Base-by-base conservation (phyloP, 2,888 invertebrate species). In the Scaptomyza flava region DNA sequence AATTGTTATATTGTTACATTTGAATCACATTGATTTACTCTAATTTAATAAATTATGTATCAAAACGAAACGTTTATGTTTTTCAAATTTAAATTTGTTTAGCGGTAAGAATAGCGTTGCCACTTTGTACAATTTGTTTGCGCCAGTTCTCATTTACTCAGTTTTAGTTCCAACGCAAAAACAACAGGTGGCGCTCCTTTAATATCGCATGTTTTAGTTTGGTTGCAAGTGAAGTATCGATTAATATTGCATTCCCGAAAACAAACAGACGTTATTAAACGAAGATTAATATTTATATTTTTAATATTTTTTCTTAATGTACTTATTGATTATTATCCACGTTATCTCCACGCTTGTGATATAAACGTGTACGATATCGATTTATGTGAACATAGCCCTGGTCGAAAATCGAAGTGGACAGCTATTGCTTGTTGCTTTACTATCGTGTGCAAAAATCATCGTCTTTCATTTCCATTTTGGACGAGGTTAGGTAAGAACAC, bases 401-500 rank as follows among this genome's bases (percentile, higher is more conserved):
- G 31, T 23, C 8, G 14, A 9, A 3, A 38, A 8, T 52, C 23
- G 17, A 34, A 27, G 2, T 20, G 11, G 20, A 8, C 1, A 38
- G 41, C 64, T 52, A 52, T 41, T 64, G 46, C 27, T 43, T 58
- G 42, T 20, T 71, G 48, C 50, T 48, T 48, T 23, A 46, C 50
- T 47, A 70, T 68, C 52, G 68, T 11, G 6, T 8, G 23, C 36
- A 50, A 34, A 6, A 48, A 68, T 23, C 50, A 64, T 58, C 72
- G 68, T 30, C 47, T 65, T 60, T 76, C 77, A 72, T 81, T 83
- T 87, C 67, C 73, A 79, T 79, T 91, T 90, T 90, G 90, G 91
- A 90, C 90, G 89, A 91, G 90, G 90, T 91, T 91, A 91, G 91
- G 91, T 91, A 91, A 91, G 91, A 89, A 89, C 88, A 80, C 79